Conservation (phyloP, 2,113 vertebrate species). For the Clarias magur region DNA sequence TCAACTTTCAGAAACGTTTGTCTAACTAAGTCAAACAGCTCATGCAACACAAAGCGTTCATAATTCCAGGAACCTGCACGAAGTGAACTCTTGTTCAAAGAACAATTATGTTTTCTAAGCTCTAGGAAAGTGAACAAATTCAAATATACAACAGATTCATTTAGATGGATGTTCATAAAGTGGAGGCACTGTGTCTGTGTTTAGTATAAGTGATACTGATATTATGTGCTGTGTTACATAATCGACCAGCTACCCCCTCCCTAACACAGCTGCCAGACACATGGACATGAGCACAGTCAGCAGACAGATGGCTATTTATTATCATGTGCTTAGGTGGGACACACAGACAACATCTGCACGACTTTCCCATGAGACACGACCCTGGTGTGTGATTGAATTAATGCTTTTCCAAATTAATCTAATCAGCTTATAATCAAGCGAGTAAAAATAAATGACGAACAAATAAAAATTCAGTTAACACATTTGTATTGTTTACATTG, state of each 20-base stretch:
- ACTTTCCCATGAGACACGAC: conserved; percentile 12
- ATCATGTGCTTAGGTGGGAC: conserved; percentile 28
- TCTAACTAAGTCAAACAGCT: conserved; percentile 6
- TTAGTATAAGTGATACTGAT: conserved; percentile 21
- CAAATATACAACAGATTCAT: background rate
- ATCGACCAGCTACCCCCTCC: conserved; percentile 6
- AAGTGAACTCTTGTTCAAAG: background rate
- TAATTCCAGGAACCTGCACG: background rate
- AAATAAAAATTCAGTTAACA: background rate
- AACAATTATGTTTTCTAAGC: conserved; percentile 5
- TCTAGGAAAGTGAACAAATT: background rate
- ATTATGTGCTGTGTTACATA: conserved; percentile 39
- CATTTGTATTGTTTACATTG: background rate
- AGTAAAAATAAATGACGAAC: background rate
- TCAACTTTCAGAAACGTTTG: conserved; percentile 22
- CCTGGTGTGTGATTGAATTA: conserved; percentile 15
- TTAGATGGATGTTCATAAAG: conserved; percentile 21
- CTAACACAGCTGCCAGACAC: conserved; percentile 40
- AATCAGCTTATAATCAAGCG: background rate
- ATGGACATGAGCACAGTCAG: conserved; percentile 31
- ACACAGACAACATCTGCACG: conserved; percentile 27
- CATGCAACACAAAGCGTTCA: conserved; percentile 9
- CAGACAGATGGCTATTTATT: conserved; percentile 43
- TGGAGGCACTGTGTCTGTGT: conserved; percentile 17
- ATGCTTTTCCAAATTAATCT: background rate